These are phyloP conservation scores for Saccostrea echinata DNA, from an alignment of 1,140 invertebrate species.

Conservation along the genomic window DNA sequence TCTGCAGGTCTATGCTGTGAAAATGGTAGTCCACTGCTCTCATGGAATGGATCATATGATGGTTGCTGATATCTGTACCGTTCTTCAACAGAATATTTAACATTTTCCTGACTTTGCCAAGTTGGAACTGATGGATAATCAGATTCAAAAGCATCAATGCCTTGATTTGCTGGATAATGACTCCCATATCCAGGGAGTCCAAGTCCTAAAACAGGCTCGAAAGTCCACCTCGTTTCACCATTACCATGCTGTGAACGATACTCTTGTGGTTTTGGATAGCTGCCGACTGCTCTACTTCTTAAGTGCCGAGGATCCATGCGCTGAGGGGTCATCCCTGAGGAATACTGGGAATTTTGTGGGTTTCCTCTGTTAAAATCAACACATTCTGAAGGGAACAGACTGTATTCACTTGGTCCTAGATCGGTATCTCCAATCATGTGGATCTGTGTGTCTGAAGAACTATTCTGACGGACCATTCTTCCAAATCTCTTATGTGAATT, in stretches of 20 bases:
- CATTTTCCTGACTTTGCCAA: not conserved
- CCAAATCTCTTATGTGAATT: conserved; percentile 30
- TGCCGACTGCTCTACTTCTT: not conserved
- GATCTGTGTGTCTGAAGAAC: conserved; percentile 85
- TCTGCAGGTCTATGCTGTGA: not conserved
- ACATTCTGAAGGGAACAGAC: conserved; percentile 12
- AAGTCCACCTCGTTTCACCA: conserved; percentile 41
- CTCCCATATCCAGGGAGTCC: not conserved
- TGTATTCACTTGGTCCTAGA: conserved; percentile 34
- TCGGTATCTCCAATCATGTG: conserved; percentile 77
- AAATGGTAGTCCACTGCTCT: not conserved
- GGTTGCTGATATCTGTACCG: not conserved
- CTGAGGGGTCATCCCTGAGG: not conserved
- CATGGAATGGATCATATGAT: not conserved
- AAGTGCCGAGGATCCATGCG: not conserved
- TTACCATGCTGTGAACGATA: conserved; percentile 11
- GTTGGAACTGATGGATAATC: conserved; percentile 16
- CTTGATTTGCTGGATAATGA: not conserved
- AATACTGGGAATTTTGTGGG: no score
- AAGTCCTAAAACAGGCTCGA: conserved; percentile 16
- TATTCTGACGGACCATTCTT: conserved; percentile 77
- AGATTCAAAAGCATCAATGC: conserved; percentile 42
- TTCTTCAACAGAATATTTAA: not conserved
- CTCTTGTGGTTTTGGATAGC: not conserved
- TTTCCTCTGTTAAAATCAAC: not conserved